Percentiles rank a stretch among this genome's conserved stretches.
These are phyloP conservation scores for Grapholita molesta DNA, from an alignment of 1,140 invertebrate species.

Conservation along the genomic window DNA sequence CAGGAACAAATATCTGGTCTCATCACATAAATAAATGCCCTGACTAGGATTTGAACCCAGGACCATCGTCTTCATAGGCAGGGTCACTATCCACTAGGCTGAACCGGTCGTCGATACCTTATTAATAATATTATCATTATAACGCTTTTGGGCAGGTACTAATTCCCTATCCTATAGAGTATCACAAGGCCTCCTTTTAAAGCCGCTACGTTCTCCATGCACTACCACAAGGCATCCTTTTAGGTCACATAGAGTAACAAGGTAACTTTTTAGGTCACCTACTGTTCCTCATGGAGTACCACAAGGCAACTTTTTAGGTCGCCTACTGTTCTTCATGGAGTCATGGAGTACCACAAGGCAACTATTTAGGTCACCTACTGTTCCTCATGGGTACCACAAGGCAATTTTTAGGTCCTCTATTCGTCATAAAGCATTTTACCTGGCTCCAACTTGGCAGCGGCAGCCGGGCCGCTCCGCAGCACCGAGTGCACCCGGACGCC, in stretches of 20 bases:
- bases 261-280: neutral
- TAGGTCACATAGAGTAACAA: no score
- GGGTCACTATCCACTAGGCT: no score
- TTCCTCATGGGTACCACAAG: neutral
- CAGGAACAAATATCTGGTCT: no score
- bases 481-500: constrained; percentile 94
- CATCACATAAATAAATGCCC: no score
- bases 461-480: constrained; percentile 91
- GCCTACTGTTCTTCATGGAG: neutral
- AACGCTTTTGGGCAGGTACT: neutral
- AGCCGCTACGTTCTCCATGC: neutral
- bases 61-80: no score
- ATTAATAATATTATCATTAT: no score
- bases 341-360: neutral
- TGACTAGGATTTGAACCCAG: no score
- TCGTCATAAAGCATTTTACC: constrained; percentile 76
- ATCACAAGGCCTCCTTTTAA: neutral
- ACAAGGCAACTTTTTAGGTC: neutral
- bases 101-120: no score
- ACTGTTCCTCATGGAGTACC: neutral
- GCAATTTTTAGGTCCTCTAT: neutral
- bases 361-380: neutral
- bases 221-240: constrained; percentile 70
- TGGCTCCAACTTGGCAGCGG: constrained; percentile 89
- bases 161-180: neutral